Evolutionary conservation across 37 sponge, comb jelly and placozoan species (phyloP), one percentile per base, ranked within the genome.

Genomic region (Halichondria panicea): DNA sequence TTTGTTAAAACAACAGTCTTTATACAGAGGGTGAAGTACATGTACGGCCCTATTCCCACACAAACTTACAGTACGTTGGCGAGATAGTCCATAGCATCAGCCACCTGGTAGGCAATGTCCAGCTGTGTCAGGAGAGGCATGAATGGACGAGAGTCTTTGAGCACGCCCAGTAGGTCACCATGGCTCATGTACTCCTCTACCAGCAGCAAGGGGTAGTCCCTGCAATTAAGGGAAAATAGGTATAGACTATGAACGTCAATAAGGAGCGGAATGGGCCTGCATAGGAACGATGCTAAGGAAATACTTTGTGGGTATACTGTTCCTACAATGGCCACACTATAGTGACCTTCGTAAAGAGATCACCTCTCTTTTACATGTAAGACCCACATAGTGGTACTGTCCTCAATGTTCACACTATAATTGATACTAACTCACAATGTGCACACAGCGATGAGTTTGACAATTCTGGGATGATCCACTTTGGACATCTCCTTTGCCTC

Each of bases 401-500:
- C 13, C 13, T 48, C 15, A 18, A 18, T 18, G 52, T 48, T 48
- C 60, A 21, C 25, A 58, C n/a, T 6, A 7, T 27, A 58, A 58
- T n/a, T 7, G 25, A 58, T 58, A 58, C 25, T 24, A 7, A 56
- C 88, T 85, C 43, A 91, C 93, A 74, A n/a, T 30, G 89, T 88
- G 57, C 90, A 93, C 31, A 88, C 93, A 42, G 81, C 90, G 7
- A 93, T 74, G 15, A 93, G 78, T 37, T 80, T 88, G 55, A 93
- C 87, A 0, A 93, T 83, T 33, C 79, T 50, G 7, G 69, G 83
- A 63, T 93, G 87, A 38, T 84, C 70, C 22, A 84, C 78, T 77
- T 84, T 81, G 25, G 93, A 55, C 93, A 93, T 93, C 68, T 88
- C 93, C 61, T 85, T 88, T 9, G 87, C 93, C 46, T 93, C 93